These are phyloP conservation scores for Melanotaenia trifasciata DNA, from an alignment of 2,797 vertebrate genomes.

Conservation along the genomic window DNA sequence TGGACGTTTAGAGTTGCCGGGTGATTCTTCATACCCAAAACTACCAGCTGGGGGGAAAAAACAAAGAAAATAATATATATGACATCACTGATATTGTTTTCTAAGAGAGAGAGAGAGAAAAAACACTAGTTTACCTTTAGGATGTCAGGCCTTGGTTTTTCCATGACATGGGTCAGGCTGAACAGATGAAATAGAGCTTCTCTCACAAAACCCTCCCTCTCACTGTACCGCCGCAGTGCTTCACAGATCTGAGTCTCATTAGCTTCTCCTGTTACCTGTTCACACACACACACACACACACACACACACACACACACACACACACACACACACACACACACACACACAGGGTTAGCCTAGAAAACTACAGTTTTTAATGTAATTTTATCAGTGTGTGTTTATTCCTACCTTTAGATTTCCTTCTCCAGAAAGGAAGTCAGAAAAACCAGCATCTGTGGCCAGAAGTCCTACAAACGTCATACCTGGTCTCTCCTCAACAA, in stretches of 20 bases:
- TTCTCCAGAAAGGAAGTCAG: constrained; percentile 94
- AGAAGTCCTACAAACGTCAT: constrained; percentile 97
- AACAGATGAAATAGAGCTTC: constrained; percentile 98
- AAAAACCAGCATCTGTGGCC: constrained; percentile 96
- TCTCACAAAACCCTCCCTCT: constrained; percentile 95
- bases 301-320: too few relatives aligned
- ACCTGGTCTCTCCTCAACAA: constrained; percentile 92
- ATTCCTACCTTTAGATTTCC: constrained; percentile 91
- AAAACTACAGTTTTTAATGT: neutral
- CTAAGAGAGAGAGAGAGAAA: neutral
- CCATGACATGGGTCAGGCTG: constrained; percentile 95
- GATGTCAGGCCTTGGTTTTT: constrained; percentile 96
- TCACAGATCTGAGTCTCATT: constrained; percentile 98
- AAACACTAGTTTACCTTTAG: constrained; percentile 86
- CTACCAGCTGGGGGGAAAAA: constrained; percentile 88
- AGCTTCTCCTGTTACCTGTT: constrained; percentile 96
- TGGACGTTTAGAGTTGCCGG: constrained; percentile 95
- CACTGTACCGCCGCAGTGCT: constrained; percentile 94
- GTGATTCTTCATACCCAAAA: constrained; percentile 97
- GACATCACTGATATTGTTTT: neutral
- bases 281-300: constrained; percentile 10
- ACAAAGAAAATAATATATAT: neutral
- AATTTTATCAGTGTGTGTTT: neutral
- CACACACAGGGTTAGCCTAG: neutral
- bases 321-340: too few relatives aligned